A percentile compares a stretch with the other conserved stretches of the same genome.
These are phyloP conservation scores for Micrasema minimum DNA, from an alignment of 1,140 invertebrate genomes.

Conservation along the genomic window DNA sequence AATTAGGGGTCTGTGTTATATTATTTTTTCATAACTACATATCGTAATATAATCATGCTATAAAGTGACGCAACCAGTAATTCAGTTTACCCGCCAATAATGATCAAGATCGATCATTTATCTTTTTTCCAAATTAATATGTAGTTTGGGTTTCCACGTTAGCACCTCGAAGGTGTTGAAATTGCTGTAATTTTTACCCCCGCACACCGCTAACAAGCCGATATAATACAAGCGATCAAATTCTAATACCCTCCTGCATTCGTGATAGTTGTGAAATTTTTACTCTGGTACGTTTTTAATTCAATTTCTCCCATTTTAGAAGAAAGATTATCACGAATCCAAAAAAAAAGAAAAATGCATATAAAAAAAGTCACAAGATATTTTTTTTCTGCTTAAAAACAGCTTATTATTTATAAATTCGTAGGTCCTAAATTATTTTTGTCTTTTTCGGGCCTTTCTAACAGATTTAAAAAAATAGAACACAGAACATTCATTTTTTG, in stretches of 20 bases:
- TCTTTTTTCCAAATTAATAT: conserved; percentile 35
- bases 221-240: neutral
- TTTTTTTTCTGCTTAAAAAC: too few species aligned
- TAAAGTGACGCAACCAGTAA: conserved; percentile 13
- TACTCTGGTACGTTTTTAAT: neutral
- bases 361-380: too few species aligned
- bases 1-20: neutral
- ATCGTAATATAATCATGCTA: neutral
- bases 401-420: too few species aligned
- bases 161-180: conserved; percentile 48
- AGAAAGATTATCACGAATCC: too few species aligned
- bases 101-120: conserved; percentile 35
- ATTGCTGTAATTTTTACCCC: conserved; percentile 46
- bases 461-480: too few species aligned
- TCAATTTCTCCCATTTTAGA: too few species aligned
- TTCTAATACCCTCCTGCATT: too few species aligned
- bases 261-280: neutral
- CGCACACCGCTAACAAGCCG: neutral
- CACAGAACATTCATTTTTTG: too few species aligned
- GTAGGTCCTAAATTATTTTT: too few species aligned
- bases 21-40: neutral
- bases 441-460: too few species aligned
- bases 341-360: too few species aligned
- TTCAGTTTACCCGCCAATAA: conserved; percentile 11
- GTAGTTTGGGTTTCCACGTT: conserved; percentile 42